Evolutionary conservation across 2,113 vertebrate species (phyloP).

Genomic region (Corythornis madagascariensis): DNA sequence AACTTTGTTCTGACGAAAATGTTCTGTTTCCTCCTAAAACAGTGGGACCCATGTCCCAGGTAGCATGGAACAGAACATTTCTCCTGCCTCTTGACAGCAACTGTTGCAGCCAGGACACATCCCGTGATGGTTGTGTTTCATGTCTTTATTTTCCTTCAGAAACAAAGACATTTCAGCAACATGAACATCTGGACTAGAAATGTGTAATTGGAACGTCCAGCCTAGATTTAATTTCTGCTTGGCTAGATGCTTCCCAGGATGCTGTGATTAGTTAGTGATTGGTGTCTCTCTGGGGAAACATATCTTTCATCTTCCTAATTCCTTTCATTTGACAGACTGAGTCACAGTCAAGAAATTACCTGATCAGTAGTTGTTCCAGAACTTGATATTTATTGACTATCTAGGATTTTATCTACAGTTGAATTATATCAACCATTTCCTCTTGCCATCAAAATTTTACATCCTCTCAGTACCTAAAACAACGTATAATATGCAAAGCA

Average conservation of each 20-base stretch:
- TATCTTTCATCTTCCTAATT: slow-evolving; percentile 31
- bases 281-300: not conserved
- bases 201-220: not conserved
- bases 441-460: not conserved
- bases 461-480: not conserved
- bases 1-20: not conserved
- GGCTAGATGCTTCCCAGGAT: not conserved
- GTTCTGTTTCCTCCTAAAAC: not conserved
- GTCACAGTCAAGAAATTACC: slow-evolving; percentile 33
- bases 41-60: not conserved
- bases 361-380: slow-evolving; percentile 27
- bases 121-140: not conserved
- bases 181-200: slow-evolving; percentile 31
- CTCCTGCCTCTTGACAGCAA: not conserved
- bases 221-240: slow-evolving; percentile 47
- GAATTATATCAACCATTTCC: slow-evolving; percentile 9
- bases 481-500: not conserved
- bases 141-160: slow-evolving; percentile 8
- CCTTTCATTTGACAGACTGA: not conserved
- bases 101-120: not conserved
- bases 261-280: slow-evolving; percentile 25
- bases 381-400: not conserved
- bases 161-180: slow-evolving; percentile 37
- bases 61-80: not conserved
- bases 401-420: not conserved